These are phyloP conservation scores for Rhinichthys klamathensis DNA, from an alignment of 2,113 vertebrate genomes.

Conservation along the genomic window DNA sequence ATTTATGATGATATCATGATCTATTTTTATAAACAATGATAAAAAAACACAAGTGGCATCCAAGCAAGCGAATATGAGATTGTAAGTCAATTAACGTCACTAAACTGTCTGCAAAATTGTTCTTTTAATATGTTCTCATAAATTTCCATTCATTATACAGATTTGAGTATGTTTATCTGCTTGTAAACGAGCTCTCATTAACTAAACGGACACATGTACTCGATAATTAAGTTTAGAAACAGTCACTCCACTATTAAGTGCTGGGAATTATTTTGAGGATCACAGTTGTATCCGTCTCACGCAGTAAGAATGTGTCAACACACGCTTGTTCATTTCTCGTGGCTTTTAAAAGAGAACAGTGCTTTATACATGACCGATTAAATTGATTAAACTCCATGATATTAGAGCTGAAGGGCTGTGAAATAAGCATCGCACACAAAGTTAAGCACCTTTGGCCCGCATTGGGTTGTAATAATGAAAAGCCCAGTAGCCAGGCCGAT, in stretches of 20 bases:
- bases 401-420: background rate
- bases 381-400: background rate
- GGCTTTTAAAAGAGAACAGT: background rate
- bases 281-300: background rate
- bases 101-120: background rate
- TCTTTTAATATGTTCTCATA: background rate
- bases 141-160: background rate
- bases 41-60: background rate
- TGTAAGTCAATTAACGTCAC: background rate
- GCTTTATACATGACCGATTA: background rate
- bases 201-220: background rate
- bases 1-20: background rate
- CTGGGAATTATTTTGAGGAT: background rate
- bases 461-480: conserved; percentile 51
- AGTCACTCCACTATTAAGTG: background rate
- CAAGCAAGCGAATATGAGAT: background rate
- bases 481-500: conserved; percentile 36
- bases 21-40: background rate
- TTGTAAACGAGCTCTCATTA: background rate
- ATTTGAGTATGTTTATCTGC: background rate
- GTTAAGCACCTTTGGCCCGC: conserved; percentile 7
- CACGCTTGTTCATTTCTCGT: background rate
- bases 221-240: background rate
- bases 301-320: conserved; percentile 12
- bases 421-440: conserved; percentile 3